Evolutionary conservation across 1,140 invertebrate genomes (phyloP), one percentile per base, ranked within the genome.

Genomic region (Lamellibrachia luymesi): DNA sequence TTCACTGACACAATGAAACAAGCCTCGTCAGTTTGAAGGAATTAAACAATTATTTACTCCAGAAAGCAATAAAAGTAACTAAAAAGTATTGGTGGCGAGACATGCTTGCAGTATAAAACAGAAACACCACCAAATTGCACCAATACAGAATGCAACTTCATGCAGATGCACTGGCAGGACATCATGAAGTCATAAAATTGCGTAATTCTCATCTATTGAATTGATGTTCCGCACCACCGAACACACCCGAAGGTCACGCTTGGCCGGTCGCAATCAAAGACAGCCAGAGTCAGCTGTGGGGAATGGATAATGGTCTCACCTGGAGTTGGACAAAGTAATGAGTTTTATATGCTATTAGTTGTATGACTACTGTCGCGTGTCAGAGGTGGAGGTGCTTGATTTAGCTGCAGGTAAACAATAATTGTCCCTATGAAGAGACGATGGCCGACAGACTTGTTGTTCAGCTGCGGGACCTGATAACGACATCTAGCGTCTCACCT

Each of bases 321-420:
- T 80, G 6, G 64, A 80, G 64, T 80, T 17, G 64, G 64, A 80
- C 64, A 17, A 22, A 17, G 64, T 80, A 22, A 80, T 80, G 64
- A 80, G 64, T 80, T 80, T 80, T 80, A 80, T 80, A 80, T 80
- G 64, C 64, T 80, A 80, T 56, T 56, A 56, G 52, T 56, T 56
- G 52, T 56, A 56, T 80, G 13, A 17, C 64, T 10, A 80, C 64
- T 8, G 64, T 80, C 64, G 64, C 64, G 64, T 80, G 64, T 80
- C 64, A 80, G 64, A 17, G 64, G 64, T 4, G 64, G 13, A 80
- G 64, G 64, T 80, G 64, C 13, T 22, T 80, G 64, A 80, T 80
- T 80, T 80, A 80, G 64, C 17, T 22, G 13, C 13, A 80, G 64
- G 64, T 80, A 80, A 80, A 80, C 17, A 80, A 80, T 80, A 80